Conservation (phyloP, 1,140 invertebrate species). For the Hypothenemus hampei region DNA sequence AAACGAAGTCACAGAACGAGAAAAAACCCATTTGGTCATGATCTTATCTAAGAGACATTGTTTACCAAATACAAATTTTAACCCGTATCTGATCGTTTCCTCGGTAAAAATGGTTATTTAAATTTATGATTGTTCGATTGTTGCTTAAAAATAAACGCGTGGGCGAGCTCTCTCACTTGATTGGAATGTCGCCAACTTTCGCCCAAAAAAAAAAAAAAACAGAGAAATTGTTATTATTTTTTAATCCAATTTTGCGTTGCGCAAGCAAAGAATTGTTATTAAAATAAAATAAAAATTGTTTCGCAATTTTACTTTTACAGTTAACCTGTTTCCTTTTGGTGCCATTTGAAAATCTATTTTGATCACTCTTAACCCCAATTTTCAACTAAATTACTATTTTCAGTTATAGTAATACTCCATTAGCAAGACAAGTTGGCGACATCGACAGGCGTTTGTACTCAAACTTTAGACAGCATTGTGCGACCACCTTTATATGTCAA, state of each 20-base stretch:
- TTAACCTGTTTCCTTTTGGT: no score
- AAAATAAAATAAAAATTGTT: no score
- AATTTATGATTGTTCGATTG: slow-evolving; percentile 25
- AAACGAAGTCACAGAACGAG: slow-evolving; percentile 12
- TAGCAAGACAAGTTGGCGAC: no score
- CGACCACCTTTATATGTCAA: no score
- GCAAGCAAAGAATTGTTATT: no score
- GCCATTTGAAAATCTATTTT: no score
- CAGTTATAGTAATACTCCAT: no score
- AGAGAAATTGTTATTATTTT: neutral
- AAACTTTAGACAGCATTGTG: no score
- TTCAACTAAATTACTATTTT: no score
- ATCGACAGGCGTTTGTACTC: no score
- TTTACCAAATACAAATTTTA: slow-evolving; percentile 24
- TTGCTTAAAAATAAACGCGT: slow-evolving; percentile 21
- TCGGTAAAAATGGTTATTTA: slow-evolving; percentile 23
- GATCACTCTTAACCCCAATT: no score
- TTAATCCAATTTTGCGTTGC: neutral
- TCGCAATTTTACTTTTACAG: neutral
- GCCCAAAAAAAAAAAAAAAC: slow-evolving; percentile 9
- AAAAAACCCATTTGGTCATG: slow-evolving; percentile 12
- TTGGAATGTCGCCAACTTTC: slow-evolving; percentile 20
- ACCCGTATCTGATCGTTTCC: slow-evolving; percentile 24
- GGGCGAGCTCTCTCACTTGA: slow-evolving; percentile 20
- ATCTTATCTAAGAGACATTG: slow-evolving; percentile 21